Evolutionary conservation across 2,888 invertebrate genomes (phyloP).

Genomic region (Axea sp.): DNA sequence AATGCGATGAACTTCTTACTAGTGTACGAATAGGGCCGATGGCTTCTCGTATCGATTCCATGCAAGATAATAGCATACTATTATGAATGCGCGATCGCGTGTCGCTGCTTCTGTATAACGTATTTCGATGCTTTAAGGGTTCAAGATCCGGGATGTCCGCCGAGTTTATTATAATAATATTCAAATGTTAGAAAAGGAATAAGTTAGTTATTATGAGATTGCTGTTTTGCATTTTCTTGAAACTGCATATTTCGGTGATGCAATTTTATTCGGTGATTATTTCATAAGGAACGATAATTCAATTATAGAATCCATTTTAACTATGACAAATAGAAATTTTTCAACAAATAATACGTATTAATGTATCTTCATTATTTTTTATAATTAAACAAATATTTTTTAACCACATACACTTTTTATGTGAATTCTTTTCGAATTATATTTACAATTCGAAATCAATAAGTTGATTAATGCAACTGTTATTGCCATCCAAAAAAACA

Average conservation of each 20-base stretch:
- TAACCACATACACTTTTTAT: too few species aligned
- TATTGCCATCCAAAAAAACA: too few species aligned
- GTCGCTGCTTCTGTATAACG: conserved; percentile 47
- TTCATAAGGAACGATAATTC: conserved; percentile 7
- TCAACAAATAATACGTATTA: too few species aligned
- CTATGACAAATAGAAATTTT: not conserved
- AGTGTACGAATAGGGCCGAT: conserved; percentile 40
- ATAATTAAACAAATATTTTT: too few species aligned
- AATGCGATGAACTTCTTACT: conserved; percentile 52
- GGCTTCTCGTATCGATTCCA: conserved; percentile 55
- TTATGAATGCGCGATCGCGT: conserved; percentile 60
- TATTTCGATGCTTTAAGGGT: conserved; percentile 53
- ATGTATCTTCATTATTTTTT: too few species aligned
- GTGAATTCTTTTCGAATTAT: too few species aligned
- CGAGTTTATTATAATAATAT: conserved; percentile 55
- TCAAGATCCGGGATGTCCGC: conserved; percentile 50
- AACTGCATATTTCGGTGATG: conserved; percentile 2
- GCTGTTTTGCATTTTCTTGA: conserved; percentile 28
- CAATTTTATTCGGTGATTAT: conserved; percentile 9
- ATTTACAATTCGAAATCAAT: too few species aligned
- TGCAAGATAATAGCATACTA: conserved; percentile 51
- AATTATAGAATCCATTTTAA: too few species aligned
- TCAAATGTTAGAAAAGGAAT: conserved; percentile 33
- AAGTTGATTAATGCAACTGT: too few species aligned
- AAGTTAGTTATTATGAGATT: conserved; percentile 25